phyloP scores from a whole-genome alignment of 2,113 vertebrate genomes.

The Parus major region DNA sequence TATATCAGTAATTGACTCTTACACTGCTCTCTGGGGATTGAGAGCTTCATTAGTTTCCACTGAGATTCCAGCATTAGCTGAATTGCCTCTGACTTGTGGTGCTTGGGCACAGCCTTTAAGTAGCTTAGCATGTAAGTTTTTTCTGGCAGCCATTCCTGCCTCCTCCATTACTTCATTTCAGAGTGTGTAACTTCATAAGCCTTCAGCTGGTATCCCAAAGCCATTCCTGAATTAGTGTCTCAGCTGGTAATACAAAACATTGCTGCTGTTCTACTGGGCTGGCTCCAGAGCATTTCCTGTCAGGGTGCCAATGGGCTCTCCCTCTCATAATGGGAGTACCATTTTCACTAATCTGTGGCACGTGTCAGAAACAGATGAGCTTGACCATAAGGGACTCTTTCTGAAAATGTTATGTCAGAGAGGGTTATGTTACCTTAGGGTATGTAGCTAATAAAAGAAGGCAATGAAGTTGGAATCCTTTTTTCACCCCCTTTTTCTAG shows the following conservation, averaged over 20 bases:
- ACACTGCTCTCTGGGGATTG: not conserved
- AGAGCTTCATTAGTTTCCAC: not conserved
- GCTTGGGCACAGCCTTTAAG: not conserved
- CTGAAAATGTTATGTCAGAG: constrained; percentile 64
- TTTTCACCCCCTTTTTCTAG: accelerated
- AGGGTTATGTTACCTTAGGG: constrained; percentile 27
- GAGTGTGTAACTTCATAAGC: constrained; percentile 30
- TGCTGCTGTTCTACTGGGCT: constrained; percentile 31
- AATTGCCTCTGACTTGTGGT: not conserved
- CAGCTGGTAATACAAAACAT: constrained; percentile 13
- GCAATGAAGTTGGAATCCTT: not conserved
- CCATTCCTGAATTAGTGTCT: constrained; percentile 37
- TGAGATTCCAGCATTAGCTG: not conserved
- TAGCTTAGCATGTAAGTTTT: constrained; percentile 35
- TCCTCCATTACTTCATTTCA: constrained; percentile 39
- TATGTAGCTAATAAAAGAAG: not conserved
- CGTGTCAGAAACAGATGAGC: constrained; percentile 56
- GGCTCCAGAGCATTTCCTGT: constrained; percentile 65
- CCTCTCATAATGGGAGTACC: constrained; percentile 16
- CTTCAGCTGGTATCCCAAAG: constrained; percentile 33
- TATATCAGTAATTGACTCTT: not conserved
- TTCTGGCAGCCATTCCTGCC: constrained; percentile 46
- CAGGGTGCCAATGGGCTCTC: constrained; percentile 59
- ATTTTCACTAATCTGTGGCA: constrained; percentile 29
- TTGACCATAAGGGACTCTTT: constrained; percentile 58